These are phyloP conservation scores for Ifrita kowaldi DNA, from an alignment of 2,113 vertebrate species.

Conservation along the genomic window DNA sequence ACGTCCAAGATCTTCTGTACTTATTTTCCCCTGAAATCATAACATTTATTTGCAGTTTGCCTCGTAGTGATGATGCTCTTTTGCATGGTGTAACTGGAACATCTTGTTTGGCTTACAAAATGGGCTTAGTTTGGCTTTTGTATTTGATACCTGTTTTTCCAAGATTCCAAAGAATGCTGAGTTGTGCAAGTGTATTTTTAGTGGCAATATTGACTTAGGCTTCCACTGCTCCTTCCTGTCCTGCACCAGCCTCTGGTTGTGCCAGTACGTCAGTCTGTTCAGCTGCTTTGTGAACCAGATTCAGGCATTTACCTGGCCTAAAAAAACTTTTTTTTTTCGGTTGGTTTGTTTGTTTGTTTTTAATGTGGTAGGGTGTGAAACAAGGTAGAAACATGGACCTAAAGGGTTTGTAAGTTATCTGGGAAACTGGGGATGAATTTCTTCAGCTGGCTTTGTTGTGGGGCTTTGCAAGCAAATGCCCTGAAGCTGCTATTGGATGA, in stretches of 20 bases:
- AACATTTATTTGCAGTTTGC: not conserved
- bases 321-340: not conserved
- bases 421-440: not conserved
- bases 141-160: not conserved
- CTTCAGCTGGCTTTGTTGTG: not conserved
- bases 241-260: not conserved
- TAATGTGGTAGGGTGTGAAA: not conserved
- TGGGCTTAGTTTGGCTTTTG: not conserved
- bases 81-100: not conserved
- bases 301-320: not conserved
- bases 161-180: not conserved
- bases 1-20: not conserved
- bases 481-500: not conserved
- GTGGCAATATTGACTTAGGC: not conserved
- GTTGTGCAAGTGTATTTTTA: not conserved
- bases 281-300: not conserved
- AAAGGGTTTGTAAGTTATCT: not conserved
- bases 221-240: not conserved
- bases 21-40: not conserved
- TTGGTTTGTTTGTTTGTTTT: too few relatives aligned
- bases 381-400: fast-evolving
- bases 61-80: not conserved
- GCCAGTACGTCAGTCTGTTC: not conserved
- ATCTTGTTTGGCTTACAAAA: not conserved
- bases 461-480: not conserved